A percentile compares a stretch with the other conserved stretches of the same genome.
Evolutionary conservation across 2,113 vertebrate genomes (phyloP).

Genomic region (Barnardius zonarius): DNA sequence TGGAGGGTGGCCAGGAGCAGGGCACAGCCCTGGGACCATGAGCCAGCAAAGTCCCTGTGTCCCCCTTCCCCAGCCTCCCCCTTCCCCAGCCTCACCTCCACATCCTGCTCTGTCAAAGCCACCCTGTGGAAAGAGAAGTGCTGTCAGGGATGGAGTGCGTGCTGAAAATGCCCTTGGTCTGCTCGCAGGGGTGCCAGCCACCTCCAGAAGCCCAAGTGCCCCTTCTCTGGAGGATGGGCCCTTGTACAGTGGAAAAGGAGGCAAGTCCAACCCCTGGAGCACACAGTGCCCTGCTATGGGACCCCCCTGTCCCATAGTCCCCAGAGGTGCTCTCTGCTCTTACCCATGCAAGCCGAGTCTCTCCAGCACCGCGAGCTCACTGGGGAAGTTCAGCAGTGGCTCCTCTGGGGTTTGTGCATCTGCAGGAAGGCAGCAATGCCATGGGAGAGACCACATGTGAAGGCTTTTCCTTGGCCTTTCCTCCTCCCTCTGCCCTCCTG

Average conservation of each 20-base stretch:
- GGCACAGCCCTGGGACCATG: background rate
- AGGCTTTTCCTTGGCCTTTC: background rate
- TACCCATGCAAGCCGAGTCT: conserved; percentile 80
- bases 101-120: conserved; percentile 82
- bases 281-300: background rate
- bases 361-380: conserved; percentile 77
- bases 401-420: conserved; percentile 52
- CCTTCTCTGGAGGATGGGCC: background rate
- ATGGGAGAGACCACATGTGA: accelerated
- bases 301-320: background rate
- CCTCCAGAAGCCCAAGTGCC: background rate
- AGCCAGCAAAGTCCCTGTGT: background rate
- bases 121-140: conserved; percentile 63
- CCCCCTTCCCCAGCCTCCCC: background rate
- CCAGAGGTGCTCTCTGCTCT: background rate
- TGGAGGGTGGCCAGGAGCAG: background rate
- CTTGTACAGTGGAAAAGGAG: background rate
- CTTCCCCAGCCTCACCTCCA: conserved; percentile 72
- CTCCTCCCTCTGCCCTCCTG: background rate
- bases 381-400: background rate
- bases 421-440: background rate
- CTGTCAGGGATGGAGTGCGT: background rate
- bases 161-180: background rate
- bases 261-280: background rate
- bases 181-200: background rate